These are phyloP conservation scores for Characodon lateralis DNA, from an alignment of 2,797 vertebrate species.

Conservation along the genomic window DNA sequence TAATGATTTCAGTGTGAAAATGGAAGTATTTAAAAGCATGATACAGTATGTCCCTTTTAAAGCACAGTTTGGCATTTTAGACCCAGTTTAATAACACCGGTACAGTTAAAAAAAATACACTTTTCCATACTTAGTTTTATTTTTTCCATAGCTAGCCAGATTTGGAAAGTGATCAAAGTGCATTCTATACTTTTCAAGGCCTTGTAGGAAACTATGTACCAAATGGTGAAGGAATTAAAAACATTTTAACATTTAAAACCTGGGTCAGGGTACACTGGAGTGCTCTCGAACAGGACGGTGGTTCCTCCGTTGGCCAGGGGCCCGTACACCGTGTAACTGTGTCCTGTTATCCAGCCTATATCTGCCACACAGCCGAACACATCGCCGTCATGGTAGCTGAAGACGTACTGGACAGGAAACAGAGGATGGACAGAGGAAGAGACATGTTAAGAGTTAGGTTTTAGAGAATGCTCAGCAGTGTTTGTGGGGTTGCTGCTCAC, in stretches of 20 bases:
- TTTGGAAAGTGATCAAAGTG: not conserved
- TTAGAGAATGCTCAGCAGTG: not conserved
- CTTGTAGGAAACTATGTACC: not conserved
- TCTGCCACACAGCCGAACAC: conserved; percentile 95
- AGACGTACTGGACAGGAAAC: conserved; percentile 84
- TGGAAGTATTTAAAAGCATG: too few relatives aligned
- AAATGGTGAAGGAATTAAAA: not conserved
- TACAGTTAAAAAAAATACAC: not conserved
- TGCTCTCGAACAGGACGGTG: conserved; percentile 95
- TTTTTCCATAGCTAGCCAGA: not conserved
- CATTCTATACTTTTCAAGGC: not conserved
- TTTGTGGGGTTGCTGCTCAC: conserved; percentile 70
- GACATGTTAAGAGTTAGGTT: not conserved
- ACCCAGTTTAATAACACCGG: not conserved
- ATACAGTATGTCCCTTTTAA: too few relatives aligned
- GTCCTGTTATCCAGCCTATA: conserved; percentile 97
- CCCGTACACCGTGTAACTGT: conserved; percentile 94
- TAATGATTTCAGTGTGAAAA: too few relatives aligned
- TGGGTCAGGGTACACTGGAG: conserved; percentile 92
- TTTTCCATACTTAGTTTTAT: not conserved
- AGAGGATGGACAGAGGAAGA: conserved; percentile 2
- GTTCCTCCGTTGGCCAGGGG: conserved; percentile 94
- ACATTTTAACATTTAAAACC: conserved; percentile 76
- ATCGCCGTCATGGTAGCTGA: conserved; percentile 89
- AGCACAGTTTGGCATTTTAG: not conserved